A percentile compares a stretch with the other conserved stretches of the same genome.
Evolutionary conservation across 2,113 vertebrate genomes (phyloP).

Genomic region (Morone chrysops): DNA sequence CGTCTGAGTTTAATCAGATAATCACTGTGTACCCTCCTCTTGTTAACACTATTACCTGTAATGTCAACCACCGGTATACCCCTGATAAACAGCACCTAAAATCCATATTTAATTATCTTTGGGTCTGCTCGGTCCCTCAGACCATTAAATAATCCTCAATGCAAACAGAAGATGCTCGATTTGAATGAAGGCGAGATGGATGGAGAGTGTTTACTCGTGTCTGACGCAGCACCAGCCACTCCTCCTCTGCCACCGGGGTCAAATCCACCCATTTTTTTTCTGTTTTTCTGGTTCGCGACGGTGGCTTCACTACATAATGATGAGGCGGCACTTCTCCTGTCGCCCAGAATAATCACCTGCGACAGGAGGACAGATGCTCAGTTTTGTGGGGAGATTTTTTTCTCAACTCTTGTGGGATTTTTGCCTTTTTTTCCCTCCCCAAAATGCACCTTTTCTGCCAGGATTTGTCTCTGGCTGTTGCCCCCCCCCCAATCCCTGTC

Average conservation of each 20-base stretch:
- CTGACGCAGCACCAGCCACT: slow-evolving; percentile 15
- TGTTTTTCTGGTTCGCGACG: not conserved
- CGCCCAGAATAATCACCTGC: slow-evolving; percentile 56
- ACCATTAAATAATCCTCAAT: slow-evolving; percentile 30
- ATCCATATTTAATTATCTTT: slow-evolving; percentile 48
- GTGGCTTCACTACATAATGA: slow-evolving; percentile 10
- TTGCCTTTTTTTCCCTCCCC: not conserved
- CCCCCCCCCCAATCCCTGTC: not conserved
- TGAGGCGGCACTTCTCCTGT: slow-evolving; percentile 48
- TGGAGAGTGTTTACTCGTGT: slow-evolving; percentile 30
- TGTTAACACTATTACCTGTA: not conserved
- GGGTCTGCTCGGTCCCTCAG: not conserved
- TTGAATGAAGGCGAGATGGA: slow-evolving; percentile 6
- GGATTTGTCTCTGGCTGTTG: slow-evolving; percentile 39
- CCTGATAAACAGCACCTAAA: slow-evolving; percentile 12
- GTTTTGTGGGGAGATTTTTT: not conserved
- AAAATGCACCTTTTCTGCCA: slow-evolving; percentile 29
- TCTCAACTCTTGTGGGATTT: slow-evolving; percentile 26
- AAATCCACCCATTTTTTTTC: not conserved
- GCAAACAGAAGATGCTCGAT: slow-evolving; percentile 41
- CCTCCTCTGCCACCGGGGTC: slow-evolving; percentile 1
- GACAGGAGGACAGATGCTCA: slow-evolving; percentile 64
- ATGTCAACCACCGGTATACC: not conserved
- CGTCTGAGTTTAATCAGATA: not conserved
- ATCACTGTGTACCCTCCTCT: not conserved